Conservation (phyloP, 2,113 vertebrate species). For the Hippocampus barbouri region DNA sequence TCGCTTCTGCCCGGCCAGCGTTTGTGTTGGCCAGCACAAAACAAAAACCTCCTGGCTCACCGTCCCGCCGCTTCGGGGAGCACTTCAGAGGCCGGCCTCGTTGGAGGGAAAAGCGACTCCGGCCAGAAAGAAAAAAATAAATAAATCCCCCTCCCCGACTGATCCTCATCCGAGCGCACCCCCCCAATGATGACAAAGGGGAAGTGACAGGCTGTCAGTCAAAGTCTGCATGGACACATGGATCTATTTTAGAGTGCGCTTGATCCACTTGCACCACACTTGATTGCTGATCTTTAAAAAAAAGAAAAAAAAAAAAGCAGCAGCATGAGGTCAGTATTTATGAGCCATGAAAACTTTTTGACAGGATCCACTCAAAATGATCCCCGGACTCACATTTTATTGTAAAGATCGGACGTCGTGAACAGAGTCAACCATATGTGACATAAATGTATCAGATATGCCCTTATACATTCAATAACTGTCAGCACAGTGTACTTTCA, state of each 20-base stretch:
- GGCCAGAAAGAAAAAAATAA: slow-evolving; percentile 3
- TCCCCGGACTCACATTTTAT: background rate
- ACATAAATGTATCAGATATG: background rate
- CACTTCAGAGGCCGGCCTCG: slow-evolving; percentile 34
- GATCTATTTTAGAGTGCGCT: slow-evolving; percentile 59
- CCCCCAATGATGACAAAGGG: slow-evolving; percentile 48
- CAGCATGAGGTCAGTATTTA: slow-evolving; percentile 1
- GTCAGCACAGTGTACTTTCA: slow-evolving; percentile 32
- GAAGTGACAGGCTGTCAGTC: slow-evolving; percentile 74
- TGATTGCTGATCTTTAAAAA: slow-evolving; percentile 44
- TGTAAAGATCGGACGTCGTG: background rate
- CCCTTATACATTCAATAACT: background rate
- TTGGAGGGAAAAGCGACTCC: slow-evolving; percentile 57
- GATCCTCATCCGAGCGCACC: slow-evolving; percentile 64
- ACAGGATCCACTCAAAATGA: background rate
- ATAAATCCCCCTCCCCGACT: slow-evolving; percentile 20
- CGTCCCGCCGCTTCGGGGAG: slow-evolving; percentile 35
- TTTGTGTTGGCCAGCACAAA: slow-evolving; percentile 29
- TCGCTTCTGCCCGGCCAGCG: slow-evolving; percentile 22
- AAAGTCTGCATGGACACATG: slow-evolving; percentile 62
- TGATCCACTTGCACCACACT: slow-evolving; percentile 48
- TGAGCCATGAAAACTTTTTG: background rate
- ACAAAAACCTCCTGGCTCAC: slow-evolving; percentile 11
- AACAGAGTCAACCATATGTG: background rate
- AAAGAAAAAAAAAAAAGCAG: background rate